Conservation (phyloP, 1,140 invertebrate genomes). For the Drosophila parabipectinata region DNA sequence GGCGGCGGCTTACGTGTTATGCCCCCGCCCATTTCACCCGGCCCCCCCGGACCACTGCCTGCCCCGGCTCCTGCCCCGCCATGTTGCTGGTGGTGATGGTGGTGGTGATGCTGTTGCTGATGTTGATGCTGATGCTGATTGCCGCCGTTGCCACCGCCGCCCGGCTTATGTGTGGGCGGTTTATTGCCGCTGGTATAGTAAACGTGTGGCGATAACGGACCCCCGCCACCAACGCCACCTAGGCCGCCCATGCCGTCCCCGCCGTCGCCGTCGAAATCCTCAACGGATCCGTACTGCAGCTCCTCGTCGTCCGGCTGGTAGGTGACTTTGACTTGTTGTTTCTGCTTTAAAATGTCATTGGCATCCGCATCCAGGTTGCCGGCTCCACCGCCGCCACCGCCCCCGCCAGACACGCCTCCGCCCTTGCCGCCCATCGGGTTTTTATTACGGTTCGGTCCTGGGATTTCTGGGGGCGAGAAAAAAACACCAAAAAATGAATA, state of each 20-base stretch:
- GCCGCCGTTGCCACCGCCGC: constrained; percentile 21
- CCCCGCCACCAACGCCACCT: constrained; percentile 64
- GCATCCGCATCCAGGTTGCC: constrained; percentile 70
- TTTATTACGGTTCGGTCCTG: constrained; percentile 85
- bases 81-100: constrained; percentile 52
- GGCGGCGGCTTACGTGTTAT: constrained; percentile 60
- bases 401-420: constrained; percentile 17
- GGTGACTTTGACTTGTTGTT: constrained; percentile 84
- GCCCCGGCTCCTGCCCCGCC: constrained; percentile 6
- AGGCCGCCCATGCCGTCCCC: constrained; percentile 55
- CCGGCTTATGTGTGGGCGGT: constrained; percentile 75
- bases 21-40: constrained; percentile 27
- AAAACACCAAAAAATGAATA: constrained; percentile 47
- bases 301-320: constrained; percentile 83
- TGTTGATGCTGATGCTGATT: constrained; percentile 69
- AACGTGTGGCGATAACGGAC: constrained; percentile 78
- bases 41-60: constrained; percentile 5
- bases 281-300: constrained; percentile 78
- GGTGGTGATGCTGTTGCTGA: constrained; percentile 66
- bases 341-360: constrained; percentile 83
- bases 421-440: constrained; percentile 65
- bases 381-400: constrained; percentile 19
- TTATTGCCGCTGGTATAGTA: constrained; percentile 79
- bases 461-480: constrained; percentile 84
- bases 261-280: constrained; percentile 80